Percentiles rank a stretch among this genome's conserved stretches.
Evolutionary conservation across 2,113 vertebrate species (phyloP).

Genomic region (Aegotheles bennettii): DNA sequence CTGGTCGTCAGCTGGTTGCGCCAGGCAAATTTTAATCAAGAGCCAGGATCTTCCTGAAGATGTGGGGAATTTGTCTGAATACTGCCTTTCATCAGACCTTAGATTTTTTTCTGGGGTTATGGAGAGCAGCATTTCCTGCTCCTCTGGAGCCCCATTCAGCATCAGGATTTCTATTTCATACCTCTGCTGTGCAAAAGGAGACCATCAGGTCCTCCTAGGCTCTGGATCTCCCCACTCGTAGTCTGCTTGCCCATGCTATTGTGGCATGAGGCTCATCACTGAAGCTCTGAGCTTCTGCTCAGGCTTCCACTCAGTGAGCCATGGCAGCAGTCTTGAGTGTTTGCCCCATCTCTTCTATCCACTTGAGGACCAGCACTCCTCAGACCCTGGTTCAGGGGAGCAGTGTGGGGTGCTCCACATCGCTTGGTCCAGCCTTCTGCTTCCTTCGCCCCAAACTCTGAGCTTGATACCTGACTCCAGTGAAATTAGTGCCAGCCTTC

Average conservation of each 20-base stretch:
- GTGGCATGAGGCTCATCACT: neutral
- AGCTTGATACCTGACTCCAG: neutral
- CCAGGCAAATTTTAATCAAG: neutral
- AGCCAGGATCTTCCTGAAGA: conserved; percentile 2
- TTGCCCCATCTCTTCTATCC: neutral
- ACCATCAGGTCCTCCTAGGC: neutral
- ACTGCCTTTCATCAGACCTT: neutral
- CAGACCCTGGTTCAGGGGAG: neutral
- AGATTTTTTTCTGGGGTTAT: neutral
- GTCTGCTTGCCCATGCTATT: neutral
- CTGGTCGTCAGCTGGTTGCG: neutral
- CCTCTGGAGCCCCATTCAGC: neutral
- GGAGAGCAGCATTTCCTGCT: neutral
- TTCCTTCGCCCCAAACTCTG: neutral
- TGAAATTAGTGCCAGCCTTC: neutral
- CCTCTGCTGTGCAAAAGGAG: neutral
- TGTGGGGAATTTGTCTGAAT: neutral
- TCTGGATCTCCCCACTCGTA: neutral
- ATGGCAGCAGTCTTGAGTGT: neutral
- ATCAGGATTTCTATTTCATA: neutral
- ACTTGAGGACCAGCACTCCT: neutral
- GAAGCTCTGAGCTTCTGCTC: neutral
- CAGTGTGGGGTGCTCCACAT: neutral
- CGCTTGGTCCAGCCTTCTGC: neutral
- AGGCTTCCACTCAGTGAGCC: neutral